Base-by-base conservation (phyloP, 2,888 invertebrate genomes). In the Julus scandinavius region DNA sequence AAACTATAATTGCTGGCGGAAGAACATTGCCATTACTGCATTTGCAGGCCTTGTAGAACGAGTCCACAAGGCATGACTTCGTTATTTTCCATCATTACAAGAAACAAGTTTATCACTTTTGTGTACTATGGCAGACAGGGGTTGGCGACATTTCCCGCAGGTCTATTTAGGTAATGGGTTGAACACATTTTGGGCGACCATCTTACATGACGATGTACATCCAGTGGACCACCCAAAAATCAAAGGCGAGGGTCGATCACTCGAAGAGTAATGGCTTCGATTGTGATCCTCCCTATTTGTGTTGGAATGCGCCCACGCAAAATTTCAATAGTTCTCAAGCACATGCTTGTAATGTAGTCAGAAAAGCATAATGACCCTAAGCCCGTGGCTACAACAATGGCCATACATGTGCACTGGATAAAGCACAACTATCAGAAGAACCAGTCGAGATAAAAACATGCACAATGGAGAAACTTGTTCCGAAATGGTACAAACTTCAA, bases 241-340 rank as follows among this genome's bases (percentile, higher is more conserved):
- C 63, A 20, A 63, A 20, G n/a, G 63, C 63, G 20, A n/a, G 63
- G 63, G 63, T 29, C 72, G 72, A 72, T 11, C 72, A 72, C 29
- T 72, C n/a, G n/a, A 29, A 72, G 72, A 72, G 72, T 72, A 72
- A 72, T n/a, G 72, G 72, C n/a, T 72, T 72, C 72, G 72, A 72
- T 72, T 72, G 72, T 72, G 72, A 72, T 72, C 29, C 72, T 72
- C 72, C 72, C 72, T 72, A 72, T 72, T 72, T 72, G n/a, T 29
- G 72, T 72, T 72, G 11, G 58, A 29, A 72, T 29, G 72, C 72
- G 29, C 72, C 72, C 72, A 72, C 72, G 72, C 29, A 72, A 29
- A 29, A 45, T 45, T 13, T 72, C 72, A 72, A 72, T 72, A 72
- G 72, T 72, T 72, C 29, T 29, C 29, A n/a, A 72, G 29, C 72